Conservation (phyloP, 2,888 invertebrate genomes). For the Oxytorus armatus region DNA sequence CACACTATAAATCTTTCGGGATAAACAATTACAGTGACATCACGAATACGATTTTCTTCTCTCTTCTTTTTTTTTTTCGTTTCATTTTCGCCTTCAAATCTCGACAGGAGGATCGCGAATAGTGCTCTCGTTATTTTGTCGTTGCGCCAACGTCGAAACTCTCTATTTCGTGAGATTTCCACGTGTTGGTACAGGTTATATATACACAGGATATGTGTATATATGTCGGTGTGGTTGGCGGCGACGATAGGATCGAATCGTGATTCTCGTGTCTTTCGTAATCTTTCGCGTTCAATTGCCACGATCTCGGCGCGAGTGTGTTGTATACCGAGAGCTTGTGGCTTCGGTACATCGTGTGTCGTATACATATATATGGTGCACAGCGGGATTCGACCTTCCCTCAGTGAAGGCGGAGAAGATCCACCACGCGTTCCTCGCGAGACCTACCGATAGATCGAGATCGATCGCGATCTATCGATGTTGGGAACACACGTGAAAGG, state of each 20-base stretch:
- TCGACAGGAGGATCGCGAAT: conserved; percentile 9
- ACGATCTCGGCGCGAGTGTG: conserved; percentile 60
- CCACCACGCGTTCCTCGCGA: conserved; percentile 53
- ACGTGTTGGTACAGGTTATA: conserved; percentile 27
- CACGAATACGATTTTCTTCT: conserved; percentile 16
- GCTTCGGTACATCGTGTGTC: conserved; percentile 3
- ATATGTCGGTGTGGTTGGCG: conserved; percentile 1
- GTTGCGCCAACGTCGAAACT: conserved; percentile 44
- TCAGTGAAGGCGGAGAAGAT: conserved; percentile 52
- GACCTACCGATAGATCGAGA: conserved; percentile 55
- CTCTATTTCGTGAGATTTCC: conserved; percentile 58
- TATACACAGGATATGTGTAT: conserved; percentile 12
- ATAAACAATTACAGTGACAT: conserved; percentile 61
- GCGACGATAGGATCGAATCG: conserved; percentile 63
- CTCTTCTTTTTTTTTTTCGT: background rate
- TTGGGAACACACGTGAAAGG: conserved; percentile 66
- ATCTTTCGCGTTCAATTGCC: conserved; percentile 64
- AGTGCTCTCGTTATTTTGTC: conserved; percentile 43
- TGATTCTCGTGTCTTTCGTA: conserved; percentile 68
- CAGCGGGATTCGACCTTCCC: conserved; percentile 64
- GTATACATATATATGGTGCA: conserved; percentile 28
- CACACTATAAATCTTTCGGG: conserved; percentile 36
- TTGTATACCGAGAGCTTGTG: conserved; percentile 3
- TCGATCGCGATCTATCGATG: conserved; percentile 64
- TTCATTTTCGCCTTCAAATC: no score